Base-by-base conservation (phyloP, 2,888 invertebrate genomes). In the Lasioglossum leucozonium region DNA sequence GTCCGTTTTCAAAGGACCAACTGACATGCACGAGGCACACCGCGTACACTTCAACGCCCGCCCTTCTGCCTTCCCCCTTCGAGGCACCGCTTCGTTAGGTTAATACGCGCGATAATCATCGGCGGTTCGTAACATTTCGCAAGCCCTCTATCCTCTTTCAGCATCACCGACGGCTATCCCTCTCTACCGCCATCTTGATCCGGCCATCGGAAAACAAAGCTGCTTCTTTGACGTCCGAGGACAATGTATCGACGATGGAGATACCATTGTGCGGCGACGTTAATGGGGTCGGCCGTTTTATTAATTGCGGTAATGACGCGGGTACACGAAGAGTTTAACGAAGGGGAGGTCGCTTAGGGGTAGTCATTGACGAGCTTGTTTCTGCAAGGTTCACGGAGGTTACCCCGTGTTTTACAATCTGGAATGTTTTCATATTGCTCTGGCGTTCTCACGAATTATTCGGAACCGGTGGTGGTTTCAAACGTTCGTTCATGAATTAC, bases 21-120 rank as follows among this genome's bases (percentile, higher is more conserved):
- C 86, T 55, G 86, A 85, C 85, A 67, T 76, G 55, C 71, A 76
- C 58, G 58, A 55, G 16, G 73, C 51, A 51, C 51, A n/a, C 51
- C 51, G 72, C 77, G 22, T 55, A 80, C 77, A 65, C 85, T 72
- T 42, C 62, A 44, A 73, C 76, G 78, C 51, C 40, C 58, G 42
- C 67, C 42, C 76, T 75, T 58, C 65, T 75, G 67, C 51, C 51
- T n/a, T 51, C 72, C 81, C 86, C 74, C 85, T 72, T 77, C 75
- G 71, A 85, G 85, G 71, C 34, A 58, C 75, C 58, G 77, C 72
- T 81, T 85, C 85, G 85, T 86, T 86, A 85, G 65, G 42, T 78
- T 81, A 85, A 85, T 76, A 74, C 58, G 47, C 42, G 67, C 13
- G 85, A 76, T 85, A 85, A 81, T 86, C 77, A 86, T 86, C 86